Base-by-base conservation (phyloP, 2,888 invertebrate genomes). In the Diachrysia chrysitis region DNA sequence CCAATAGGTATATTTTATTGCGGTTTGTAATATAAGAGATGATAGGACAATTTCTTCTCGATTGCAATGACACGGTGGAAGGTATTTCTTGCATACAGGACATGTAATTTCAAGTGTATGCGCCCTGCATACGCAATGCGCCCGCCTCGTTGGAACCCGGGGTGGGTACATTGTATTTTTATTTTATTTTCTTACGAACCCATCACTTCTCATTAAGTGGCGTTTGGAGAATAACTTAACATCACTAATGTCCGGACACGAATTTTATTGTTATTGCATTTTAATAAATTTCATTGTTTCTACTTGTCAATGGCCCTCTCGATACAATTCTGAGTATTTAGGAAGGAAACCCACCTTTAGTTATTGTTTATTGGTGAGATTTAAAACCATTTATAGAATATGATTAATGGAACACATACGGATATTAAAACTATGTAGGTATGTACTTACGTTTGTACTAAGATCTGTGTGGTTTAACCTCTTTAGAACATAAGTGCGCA, bases 181-280 rank as follows among this genome's bases (percentile, higher is more conserved):
- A 85, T 85, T 91, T 91, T 91, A 93, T 93, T 94, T 95, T 95
- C 95, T 92, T 92, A 93, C 86, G 93, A 95, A 95, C 94, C 92
- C 95, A 95, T 95, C 95, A 95, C 90, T 95, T 95, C 95, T 95
- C 95, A 95, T 95, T 95, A 95, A 95, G 90, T 92, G 92, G 92
- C 94, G 95, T 94, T 94, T 92, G 90, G 88, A 94, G 95, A 95
- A 95, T 95, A 95, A 93, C 86, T 95, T 95, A 92, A 89, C 94
- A 94, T 95, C 87, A 75, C 87, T 94, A 95, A 95, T 94, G 94
- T 94, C 93, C 93, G 94, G 94, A 93, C 94, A 95, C 90, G 92
- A 93, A 92, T 94, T 95, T 94, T 95, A 95, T 95, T 94, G 94
- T 94, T 95, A 95, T 94, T 92, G 93, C 95, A 93, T 95, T 95